phyloP scores from a whole-genome alignment of 2,888 invertebrate species.

The Eilema depressum region DNA sequence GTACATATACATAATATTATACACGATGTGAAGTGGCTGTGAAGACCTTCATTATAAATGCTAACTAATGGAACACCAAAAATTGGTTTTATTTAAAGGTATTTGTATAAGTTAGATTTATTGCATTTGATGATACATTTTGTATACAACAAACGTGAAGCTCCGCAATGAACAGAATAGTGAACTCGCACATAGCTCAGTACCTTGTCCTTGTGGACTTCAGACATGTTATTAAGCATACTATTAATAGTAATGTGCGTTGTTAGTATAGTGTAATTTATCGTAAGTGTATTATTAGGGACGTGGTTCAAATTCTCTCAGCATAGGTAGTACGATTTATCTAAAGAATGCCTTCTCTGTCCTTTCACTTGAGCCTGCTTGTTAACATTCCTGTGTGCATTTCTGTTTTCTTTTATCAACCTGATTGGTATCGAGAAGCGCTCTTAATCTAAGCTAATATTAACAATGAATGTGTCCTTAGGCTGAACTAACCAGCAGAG shows the following conservation, averaged over 20 bases:
- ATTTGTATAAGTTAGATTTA: slow-evolving; percentile 73
- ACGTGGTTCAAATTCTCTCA: slow-evolving; percentile 75
- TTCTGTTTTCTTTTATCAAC: slow-evolving; percentile 65
- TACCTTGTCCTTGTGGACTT: slow-evolving; percentile 77
- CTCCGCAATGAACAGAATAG: slow-evolving; percentile 63
- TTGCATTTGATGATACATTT: slow-evolving; percentile 66
- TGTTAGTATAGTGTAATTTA: slow-evolving; percentile 84
- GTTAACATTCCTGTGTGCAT: slow-evolving; percentile 79
- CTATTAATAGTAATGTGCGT: slow-evolving; percentile 80
- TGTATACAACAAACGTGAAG: slow-evolving; percentile 62
- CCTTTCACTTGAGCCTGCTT: slow-evolving; percentile 79
- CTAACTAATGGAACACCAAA: slow-evolving; percentile 72
- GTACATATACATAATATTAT: slow-evolving; percentile 62
- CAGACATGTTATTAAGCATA: slow-evolving; percentile 74
- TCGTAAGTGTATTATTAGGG: slow-evolving; percentile 83
- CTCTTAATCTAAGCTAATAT: slow-evolving; percentile 56
- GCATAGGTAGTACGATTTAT: slow-evolving; percentile 64
- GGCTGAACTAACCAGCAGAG: slow-evolving; percentile 52
- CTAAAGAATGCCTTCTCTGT: slow-evolving; percentile 67
- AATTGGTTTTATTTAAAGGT: slow-evolving; percentile 73
- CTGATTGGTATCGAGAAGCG: slow-evolving; percentile 58
- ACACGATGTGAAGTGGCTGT: slow-evolving; percentile 79
- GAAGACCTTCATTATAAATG: slow-evolving; percentile 75
- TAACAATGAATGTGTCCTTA: slow-evolving; percentile 56
- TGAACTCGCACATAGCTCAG: slow-evolving; percentile 81